Evolutionary conservation across 92 coral and sea anemone genomes (phyloP).

Genomic region (Porites rus): DNA sequence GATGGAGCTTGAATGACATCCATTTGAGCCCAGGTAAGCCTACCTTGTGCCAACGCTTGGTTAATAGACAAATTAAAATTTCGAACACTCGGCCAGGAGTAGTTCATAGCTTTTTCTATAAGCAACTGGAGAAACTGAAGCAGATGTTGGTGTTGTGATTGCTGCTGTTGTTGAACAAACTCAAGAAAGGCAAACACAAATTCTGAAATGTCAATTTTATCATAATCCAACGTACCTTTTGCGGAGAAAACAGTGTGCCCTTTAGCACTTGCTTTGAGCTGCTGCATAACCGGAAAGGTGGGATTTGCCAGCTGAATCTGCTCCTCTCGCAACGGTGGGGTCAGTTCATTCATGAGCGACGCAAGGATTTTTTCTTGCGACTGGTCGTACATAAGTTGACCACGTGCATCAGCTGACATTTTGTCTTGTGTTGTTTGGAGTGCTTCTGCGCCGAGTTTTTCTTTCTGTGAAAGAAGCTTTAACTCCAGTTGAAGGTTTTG

Average conservation of each 20-base stretch:
- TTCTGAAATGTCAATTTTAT: constrained; percentile 52
- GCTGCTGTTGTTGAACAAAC: constrained; percentile 37
- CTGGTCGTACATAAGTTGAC: background rate
- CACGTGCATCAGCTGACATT: background rate
- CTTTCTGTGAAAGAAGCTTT: background rate
- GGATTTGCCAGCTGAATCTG: constrained; percentile 11
- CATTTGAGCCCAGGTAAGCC: constrained; percentile 22
- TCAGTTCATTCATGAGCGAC: background rate
- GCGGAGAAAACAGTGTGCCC: constrained; percentile 39
- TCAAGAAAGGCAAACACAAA: constrained; percentile 52
- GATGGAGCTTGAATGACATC: background rate
- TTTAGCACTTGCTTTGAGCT: constrained; percentile 14
- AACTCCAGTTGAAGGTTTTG: constrained; percentile 39
- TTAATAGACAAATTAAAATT: constrained; percentile 43
- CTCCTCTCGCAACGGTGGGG: constrained; percentile 7
- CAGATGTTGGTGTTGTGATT: background rate
- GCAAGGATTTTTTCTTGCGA: constrained; percentile 27
- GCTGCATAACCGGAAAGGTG: constrained; percentile 18
- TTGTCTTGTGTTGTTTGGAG: background rate
- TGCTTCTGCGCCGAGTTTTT: constrained; percentile 19
- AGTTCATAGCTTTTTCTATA: constrained; percentile 37
- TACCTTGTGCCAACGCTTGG: constrained; percentile 35
- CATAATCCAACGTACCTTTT: constrained; percentile 68
- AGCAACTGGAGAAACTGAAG: constrained; percentile 32
- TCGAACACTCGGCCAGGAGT: constrained; percentile 51